Evolutionary conservation across 2,113 vertebrate species (phyloP).

Genomic region (Peromyscus maniculatus): DNA sequence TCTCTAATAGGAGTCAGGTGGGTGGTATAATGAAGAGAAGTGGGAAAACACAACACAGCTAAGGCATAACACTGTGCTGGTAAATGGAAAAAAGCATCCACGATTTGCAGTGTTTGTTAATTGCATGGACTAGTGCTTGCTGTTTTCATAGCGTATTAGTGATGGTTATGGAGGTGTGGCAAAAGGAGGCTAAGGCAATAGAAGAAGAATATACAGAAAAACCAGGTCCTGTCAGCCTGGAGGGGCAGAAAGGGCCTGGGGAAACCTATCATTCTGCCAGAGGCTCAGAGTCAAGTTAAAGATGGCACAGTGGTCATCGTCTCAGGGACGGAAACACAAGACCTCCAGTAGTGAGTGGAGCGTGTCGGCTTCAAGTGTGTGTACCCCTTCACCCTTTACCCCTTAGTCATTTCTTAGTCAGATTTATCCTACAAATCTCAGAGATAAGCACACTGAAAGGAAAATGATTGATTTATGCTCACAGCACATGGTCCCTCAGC

Average conservation of each 20-base stretch:
- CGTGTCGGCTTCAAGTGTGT: background rate
- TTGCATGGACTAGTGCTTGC: background rate
- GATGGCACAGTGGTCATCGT: background rate
- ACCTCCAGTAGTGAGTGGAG: background rate
- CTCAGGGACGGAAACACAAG: background rate
- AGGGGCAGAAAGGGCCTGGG: background rate
- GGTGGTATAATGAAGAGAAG: background rate
- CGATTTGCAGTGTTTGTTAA: background rate
- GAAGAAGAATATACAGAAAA: background rate
- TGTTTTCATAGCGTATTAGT: background rate
- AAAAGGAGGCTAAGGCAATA: background rate
- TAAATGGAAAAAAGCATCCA: background rate
- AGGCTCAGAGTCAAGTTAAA: background rate
- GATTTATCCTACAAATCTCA: background rate
- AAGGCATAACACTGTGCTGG: background rate
- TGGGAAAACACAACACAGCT: background rate
- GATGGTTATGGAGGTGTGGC: background rate
- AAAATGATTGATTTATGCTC: background rate
- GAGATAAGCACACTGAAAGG: background rate
- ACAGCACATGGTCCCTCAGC: background rate
- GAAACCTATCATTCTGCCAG: background rate
- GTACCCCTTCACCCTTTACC: accelerated
- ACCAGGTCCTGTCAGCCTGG: background rate
- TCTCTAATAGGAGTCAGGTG: background rate
- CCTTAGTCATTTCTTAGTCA: background rate